These are phyloP conservation scores for Cryptocephalus moraei DNA, from an alignment of 2,888 invertebrate genomes.

Conservation along the genomic window DNA sequence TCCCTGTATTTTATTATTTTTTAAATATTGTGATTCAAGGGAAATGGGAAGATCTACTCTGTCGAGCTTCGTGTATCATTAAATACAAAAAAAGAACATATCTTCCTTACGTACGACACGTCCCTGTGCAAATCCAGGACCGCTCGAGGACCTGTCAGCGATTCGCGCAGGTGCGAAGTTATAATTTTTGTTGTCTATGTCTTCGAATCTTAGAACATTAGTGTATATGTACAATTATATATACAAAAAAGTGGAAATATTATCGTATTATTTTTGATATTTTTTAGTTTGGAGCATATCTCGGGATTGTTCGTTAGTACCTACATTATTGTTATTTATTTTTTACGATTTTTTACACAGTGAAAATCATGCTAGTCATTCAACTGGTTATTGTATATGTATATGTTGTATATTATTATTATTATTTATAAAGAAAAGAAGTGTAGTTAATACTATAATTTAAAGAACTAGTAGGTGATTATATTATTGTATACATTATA, in stretches of 20 bases:
- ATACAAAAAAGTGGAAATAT: no score
- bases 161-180: no score
- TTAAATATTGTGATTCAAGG: no score
- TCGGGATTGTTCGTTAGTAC: slow-evolving; percentile 17
- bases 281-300: slow-evolving; percentile 7
- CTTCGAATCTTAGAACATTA: slow-evolving; percentile 26
- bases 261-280: slow-evolving; percentile 16
- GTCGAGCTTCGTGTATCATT: slow-evolving; percentile 1
- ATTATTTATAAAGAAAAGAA: slow-evolving; percentile 28
- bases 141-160: no score
- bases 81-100: slow-evolving; percentile 24
- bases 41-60: no score
- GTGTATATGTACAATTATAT: slow-evolving; percentile 5
- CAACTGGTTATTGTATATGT: slow-evolving; percentile 29
- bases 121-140: no score
- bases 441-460: slow-evolving; percentile 3
- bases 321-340: slow-evolving; percentile 28
- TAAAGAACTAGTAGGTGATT: background rate
- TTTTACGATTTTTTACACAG: slow-evolving; percentile 27
- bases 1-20: no score
- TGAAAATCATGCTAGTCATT: slow-evolving; percentile 37
- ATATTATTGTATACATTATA: no score
- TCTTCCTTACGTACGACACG: slow-evolving; percentile 26
- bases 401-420: slow-evolving; percentile 33
- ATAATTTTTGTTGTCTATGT: slow-evolving; percentile 29